Conservation (phyloP, 2,113 vertebrate genomes). For the Panthera leo region DNA sequence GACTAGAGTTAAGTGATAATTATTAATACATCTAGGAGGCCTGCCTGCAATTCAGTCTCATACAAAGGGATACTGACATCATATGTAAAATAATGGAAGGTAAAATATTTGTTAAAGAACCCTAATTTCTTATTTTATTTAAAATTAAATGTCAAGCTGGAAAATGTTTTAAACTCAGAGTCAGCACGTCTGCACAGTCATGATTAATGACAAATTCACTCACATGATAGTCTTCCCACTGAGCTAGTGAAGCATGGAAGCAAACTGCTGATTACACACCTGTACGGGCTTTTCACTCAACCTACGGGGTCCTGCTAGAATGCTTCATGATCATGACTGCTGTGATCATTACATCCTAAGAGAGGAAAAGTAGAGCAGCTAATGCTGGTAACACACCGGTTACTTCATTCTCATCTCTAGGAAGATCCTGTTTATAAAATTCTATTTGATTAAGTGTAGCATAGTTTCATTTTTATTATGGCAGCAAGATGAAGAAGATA, state of each 20-base stretch:
- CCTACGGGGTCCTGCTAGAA: not conserved
- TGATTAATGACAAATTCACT: not conserved
- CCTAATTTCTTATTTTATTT: slow-evolving; percentile 5
- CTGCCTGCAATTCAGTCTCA: not conserved
- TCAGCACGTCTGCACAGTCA: not conserved
- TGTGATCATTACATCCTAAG: not conserved
- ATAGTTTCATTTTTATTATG: not conserved
- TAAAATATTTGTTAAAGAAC: not conserved
- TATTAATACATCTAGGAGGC: not conserved
- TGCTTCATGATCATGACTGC: not conserved
- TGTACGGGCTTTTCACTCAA: not conserved
- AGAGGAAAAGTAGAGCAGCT: not conserved
- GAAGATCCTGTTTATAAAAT: not conserved
- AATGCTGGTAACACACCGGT: not conserved
- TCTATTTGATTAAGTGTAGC: not conserved
- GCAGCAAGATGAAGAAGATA: not conserved
- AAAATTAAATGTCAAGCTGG: slow-evolving; percentile 4
- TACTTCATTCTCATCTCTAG: not conserved
- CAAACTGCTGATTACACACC: not conserved
- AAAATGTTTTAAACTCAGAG: not conserved
- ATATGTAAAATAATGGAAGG: not conserved
- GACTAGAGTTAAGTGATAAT: not conserved
- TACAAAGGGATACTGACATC: not conserved
- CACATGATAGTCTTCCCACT: not conserved
- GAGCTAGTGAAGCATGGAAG: not conserved